phyloP scores from a whole-genome alignment of 2,797 vertebrate species.

The Distichodus sexfasciatus region DNA sequence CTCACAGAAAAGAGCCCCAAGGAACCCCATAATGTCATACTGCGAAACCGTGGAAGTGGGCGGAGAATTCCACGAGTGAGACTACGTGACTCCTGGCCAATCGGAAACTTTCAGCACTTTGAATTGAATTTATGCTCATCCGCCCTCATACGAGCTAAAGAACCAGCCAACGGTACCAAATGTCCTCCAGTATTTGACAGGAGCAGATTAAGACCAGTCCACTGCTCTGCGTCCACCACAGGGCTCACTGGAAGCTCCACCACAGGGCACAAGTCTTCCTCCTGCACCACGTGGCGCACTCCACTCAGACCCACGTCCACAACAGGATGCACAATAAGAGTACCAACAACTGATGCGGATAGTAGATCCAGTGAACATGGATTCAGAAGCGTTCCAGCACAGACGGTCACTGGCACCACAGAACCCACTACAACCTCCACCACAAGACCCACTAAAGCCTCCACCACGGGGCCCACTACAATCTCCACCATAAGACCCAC shows the following conservation, averaged over 20 bases:
- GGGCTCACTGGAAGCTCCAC: not conserved
- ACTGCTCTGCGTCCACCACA: not conserved
- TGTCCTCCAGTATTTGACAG: not conserved
- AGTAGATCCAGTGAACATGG: too few relatives aligned
- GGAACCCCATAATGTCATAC: not conserved
- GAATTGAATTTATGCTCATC: not conserved
- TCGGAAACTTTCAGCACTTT: not conserved
- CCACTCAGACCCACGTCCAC: not conserved
- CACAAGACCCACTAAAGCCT: not conserved
- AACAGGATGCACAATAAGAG: not conserved
- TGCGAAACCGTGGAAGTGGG: not conserved
- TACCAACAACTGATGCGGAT: too few relatives aligned
- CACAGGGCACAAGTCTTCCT: not conserved
- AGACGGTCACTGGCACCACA: not conserved
- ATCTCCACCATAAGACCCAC: not conserved
- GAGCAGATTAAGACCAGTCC: constrained; percentile 13
- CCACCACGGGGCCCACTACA: not conserved
- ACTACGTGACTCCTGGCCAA: constrained; percentile 47
- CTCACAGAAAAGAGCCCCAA: not conserved
- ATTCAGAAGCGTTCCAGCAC: too few relatives aligned
- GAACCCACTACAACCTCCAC: not conserved
- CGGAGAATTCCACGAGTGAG: constrained; percentile 5
- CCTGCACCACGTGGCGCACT: not conserved
- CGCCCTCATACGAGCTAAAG: not conserved
- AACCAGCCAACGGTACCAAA: not conserved